These are phyloP conservation scores for Osmerus mordax DNA, from an alignment of 2,113 vertebrate species.

Conservation along the genomic window DNA sequence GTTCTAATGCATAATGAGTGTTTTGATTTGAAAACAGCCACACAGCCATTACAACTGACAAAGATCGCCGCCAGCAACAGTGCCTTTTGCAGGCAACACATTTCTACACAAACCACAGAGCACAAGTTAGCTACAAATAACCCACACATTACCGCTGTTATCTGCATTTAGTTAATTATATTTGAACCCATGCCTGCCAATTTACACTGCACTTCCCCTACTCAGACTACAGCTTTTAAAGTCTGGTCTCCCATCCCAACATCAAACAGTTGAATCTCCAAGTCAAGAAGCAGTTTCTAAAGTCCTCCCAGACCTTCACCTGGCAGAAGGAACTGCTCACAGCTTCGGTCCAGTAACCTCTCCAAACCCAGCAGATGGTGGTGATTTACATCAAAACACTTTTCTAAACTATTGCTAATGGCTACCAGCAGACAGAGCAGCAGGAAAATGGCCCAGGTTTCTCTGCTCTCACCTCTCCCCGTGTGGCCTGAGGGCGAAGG, in stretches of 20 bases:
- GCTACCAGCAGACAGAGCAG: constrained; percentile 24
- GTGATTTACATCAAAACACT: constrained; percentile 47
- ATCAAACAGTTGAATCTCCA: neutral
- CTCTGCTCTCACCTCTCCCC: constrained; percentile 15
- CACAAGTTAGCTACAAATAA: constrained; percentile 46
- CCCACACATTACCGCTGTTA: neutral
- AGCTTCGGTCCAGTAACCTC: constrained; percentile 27
- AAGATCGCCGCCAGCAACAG: too few relatives aligned
- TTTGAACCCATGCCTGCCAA: too few relatives aligned
- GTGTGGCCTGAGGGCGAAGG: constrained; percentile 35
- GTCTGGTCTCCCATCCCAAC: constrained; percentile 21
- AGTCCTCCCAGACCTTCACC: constrained; percentile 2
- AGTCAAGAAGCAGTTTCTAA: neutral
- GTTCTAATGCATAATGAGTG: too few relatives aligned
- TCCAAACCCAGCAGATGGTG: constrained; percentile 47
- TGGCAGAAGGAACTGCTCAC: constrained; percentile 29
- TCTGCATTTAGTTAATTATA: too few relatives aligned
- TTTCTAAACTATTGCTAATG: constrained; percentile 35
- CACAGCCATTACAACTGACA: too few relatives aligned
- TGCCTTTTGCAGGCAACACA: too few relatives aligned
- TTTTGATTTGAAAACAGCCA: too few relatives aligned
- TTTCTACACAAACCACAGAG: constrained; percentile 19
- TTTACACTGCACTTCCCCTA: too few relatives aligned
- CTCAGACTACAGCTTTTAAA: constrained; percentile 13
- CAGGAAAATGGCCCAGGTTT: constrained; percentile 20